Percentiles rank a stretch among this genome's conserved stretches.
phyloP scores from a whole-genome alignment of 2,888 invertebrate species.

The Scrobipalpa costella region DNA sequence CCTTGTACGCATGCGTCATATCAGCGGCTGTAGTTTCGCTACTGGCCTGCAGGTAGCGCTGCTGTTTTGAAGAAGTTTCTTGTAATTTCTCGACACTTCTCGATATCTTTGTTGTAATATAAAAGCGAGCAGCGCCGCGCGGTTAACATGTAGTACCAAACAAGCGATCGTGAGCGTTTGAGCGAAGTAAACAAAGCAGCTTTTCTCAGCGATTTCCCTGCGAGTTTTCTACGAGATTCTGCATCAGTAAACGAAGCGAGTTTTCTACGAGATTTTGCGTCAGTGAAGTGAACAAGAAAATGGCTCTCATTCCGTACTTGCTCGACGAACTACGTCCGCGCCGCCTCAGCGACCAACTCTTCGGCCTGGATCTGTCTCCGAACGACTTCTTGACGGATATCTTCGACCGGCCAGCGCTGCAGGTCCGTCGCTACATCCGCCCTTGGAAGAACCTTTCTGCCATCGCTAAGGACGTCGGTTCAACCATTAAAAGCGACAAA shows the following conservation, averaged over 20 bases:
- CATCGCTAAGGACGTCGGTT: constrained; percentile 71
- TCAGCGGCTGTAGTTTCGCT: constrained; percentile 29
- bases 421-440: constrained; percentile 57
- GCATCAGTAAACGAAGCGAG: not conserved
- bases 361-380: constrained; percentile 61
- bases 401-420: constrained; percentile 55
- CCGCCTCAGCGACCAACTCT: constrained; percentile 62
- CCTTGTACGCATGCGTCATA: not conserved
- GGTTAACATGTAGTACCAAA: not conserved
- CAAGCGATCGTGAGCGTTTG: constrained; percentile 14
- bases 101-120: constrained; percentile 18
- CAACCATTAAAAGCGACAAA: constrained; percentile 78
- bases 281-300: constrained; percentile 37
- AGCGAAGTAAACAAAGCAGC: constrained; percentile 6
- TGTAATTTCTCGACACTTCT: constrained; percentile 20
- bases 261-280: not conserved
- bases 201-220: not conserved
- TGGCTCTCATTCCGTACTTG: constrained; percentile 68
- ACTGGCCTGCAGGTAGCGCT: constrained; percentile 40
- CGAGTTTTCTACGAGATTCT: not conserved
- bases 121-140: constrained; percentile 17
- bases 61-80: not conserved
- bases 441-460: constrained; percentile 70
- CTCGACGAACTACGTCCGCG: constrained; percentile 61
- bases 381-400: constrained; percentile 65